Percentiles rank a stretch among this genome's conserved stretches.
Evolutionary conservation across 92 coral and sea anemone genomes (phyloP).

Genomic region (Actinernus sp.): DNA sequence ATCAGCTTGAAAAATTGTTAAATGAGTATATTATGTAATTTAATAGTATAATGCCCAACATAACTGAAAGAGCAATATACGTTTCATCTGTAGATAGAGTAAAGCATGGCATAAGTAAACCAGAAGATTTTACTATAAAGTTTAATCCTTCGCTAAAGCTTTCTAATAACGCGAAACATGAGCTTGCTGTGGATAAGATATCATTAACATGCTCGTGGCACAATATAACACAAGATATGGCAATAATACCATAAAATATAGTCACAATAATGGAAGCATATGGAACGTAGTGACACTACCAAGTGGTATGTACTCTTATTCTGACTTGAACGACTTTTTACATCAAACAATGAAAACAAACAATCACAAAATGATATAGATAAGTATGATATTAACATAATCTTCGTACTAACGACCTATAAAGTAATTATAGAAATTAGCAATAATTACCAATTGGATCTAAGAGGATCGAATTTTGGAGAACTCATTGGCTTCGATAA

Average conservation of each 20-base stretch:
- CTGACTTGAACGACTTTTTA: constrained; percentile 19
- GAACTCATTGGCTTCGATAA: constrained; percentile 16
- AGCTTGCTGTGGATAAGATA: constrained; percentile 13
- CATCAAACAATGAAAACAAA: constrained; percentile 9
- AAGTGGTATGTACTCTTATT: constrained; percentile 6
- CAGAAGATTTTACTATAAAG: constrained; percentile 21
- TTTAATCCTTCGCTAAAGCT: constrained; percentile 8
- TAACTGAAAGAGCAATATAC: constrained; percentile 25
- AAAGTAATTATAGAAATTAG: constrained; percentile 1
- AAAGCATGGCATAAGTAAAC: neutral
- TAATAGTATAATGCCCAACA: neutral
- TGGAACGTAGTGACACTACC: constrained; percentile 11
- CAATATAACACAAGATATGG: constrained; percentile 5
- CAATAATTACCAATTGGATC: constrained; percentile 16
- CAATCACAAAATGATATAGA: constrained; percentile 1
- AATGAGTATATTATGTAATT: constrained; percentile 18
- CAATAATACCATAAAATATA: constrained; percentile 9
- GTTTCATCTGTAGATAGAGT: constrained; percentile 14
- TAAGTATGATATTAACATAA: neutral
- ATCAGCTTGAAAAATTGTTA: constrained; percentile 1
- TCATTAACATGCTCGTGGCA: constrained; percentile 32
- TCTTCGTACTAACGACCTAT: constrained; percentile 17
- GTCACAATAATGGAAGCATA: neutral
- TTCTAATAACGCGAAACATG: constrained; percentile 2
- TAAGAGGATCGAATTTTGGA: constrained; percentile 5